Evolutionary conservation across 1,140 invertebrate genomes (phyloP).

Genomic region (Drosophila pectinifera): DNA sequence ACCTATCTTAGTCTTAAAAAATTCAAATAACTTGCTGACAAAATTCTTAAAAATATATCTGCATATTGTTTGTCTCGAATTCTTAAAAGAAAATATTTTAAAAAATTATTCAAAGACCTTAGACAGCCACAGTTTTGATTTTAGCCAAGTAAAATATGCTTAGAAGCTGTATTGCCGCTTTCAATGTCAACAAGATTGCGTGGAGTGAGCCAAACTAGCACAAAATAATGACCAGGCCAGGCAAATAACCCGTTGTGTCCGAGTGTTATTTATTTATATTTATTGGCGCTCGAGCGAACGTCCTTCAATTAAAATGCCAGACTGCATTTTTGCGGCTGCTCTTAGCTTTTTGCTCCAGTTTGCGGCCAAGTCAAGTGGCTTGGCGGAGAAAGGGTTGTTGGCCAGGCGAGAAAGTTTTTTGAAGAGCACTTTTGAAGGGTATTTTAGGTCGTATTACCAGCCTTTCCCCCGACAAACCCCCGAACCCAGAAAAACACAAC

Average conservation of each 20-base stretch:
- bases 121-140: too few species aligned
- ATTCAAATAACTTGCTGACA: background rate
- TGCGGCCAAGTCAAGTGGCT: constrained; percentile 22
- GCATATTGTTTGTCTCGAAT: background rate
- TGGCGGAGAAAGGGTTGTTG: constrained; percentile 14
- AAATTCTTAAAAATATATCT: background rate
- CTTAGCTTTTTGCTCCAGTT: constrained; percentile 27
- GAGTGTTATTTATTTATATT: constrained; percentile 18
- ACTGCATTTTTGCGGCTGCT: constrained; percentile 50
- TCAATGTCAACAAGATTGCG: constrained; percentile 55
- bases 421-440: constrained; percentile 5
- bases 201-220: constrained; percentile 35
- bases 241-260: constrained; percentile 31
- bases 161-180: background rate
- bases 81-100: background rate
- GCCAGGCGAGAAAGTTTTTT: constrained; percentile 1
- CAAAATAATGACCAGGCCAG: constrained; percentile 28
- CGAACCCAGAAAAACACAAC: constrained; percentile 17
- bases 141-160: too few species aligned
- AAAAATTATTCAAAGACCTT: background rate
- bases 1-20: background rate
- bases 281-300: constrained; percentile 44
- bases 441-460: background rate
- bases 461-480: background rate
- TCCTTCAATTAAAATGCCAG: constrained; percentile 68